phyloP scores from a whole-genome alignment of 1,140 invertebrate species.

The Ceratina australensis region DNA sequence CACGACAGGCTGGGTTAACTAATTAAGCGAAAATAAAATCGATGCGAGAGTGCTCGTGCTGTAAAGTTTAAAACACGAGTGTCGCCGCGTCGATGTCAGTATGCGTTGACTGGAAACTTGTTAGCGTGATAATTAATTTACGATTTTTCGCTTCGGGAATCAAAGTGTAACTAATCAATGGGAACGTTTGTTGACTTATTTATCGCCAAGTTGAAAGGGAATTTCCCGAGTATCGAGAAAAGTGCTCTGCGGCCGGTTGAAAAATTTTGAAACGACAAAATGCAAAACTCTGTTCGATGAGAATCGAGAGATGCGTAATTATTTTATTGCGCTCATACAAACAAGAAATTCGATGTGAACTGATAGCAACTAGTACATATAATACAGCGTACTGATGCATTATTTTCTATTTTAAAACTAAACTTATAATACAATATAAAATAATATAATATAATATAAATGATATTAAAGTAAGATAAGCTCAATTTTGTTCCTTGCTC shows the following conservation, averaged over 20 bases:
- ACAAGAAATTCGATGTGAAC: neutral
- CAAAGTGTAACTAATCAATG: conserved; percentile 18
- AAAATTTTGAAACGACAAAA: neutral
- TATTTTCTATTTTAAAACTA: too few species aligned
- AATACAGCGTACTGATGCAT: too few species aligned
- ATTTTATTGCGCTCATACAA: too few species aligned
- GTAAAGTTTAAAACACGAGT: neutral
- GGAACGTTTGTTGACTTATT: conserved; percentile 2
- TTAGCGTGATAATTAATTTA: conserved; percentile 20
- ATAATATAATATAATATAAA: too few species aligned
- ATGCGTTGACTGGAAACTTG: neutral
- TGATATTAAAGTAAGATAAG: too few species aligned
- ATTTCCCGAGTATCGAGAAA: neutral
- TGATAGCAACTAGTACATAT: too few species aligned
- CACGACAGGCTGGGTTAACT: neutral
- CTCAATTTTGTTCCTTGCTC: too few species aligned
- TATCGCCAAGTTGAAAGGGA: neutral
- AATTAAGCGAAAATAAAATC: conserved; percentile 12
- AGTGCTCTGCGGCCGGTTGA: neutral
- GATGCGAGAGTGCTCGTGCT: neutral
- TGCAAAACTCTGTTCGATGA: too few species aligned
- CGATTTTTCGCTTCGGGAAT: conserved; percentile 20
- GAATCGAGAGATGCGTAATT: neutral
- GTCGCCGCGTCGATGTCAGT: too few species aligned
- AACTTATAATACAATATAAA: too few species aligned